Percentiles rank a stretch among this genome's conserved stretches.
Conservation (phyloP, 2,888 invertebrate species). For the Spilarctia lutea region DNA sequence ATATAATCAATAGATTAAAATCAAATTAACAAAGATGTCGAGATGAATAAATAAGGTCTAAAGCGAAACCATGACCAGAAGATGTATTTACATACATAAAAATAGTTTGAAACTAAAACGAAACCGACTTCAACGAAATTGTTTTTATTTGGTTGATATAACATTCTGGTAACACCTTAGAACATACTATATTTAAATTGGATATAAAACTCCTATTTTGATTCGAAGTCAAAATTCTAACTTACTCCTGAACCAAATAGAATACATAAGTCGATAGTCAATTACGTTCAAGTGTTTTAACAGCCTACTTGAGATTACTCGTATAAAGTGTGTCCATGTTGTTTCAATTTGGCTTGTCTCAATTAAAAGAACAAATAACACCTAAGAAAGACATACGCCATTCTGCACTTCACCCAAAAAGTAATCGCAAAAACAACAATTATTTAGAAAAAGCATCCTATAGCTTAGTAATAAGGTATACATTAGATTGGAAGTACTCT, state of each 20-base stretch:
- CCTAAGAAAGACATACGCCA: neutral
- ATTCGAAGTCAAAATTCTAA: neutral
- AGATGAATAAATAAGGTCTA: neutral
- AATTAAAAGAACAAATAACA: neutral
- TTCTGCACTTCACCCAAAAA: neutral
- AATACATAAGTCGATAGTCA: neutral
- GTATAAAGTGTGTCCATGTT: neutral
- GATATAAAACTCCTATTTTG: no score
- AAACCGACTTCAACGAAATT: no score
- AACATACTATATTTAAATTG: no score
- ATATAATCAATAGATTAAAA: neutral
- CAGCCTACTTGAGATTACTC: neutral
- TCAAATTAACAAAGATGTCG: neutral
- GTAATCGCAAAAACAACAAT: neutral
- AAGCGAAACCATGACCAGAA: neutral
- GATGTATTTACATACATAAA: neutral
- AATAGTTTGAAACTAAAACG: neutral
- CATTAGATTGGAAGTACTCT: neutral
- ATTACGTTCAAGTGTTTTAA: neutral
- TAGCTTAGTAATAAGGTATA: neutral
- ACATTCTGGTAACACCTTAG: no score
- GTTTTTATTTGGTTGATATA: no score
- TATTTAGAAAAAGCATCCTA: neutral
- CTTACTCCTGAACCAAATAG: neutral
- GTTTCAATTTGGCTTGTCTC: neutral